Evolutionary conservation across 2,797 vertebrate genomes (phyloP), one percentile per base, ranked within the genome.

Genomic region (Cyprinella venusta): DNA sequence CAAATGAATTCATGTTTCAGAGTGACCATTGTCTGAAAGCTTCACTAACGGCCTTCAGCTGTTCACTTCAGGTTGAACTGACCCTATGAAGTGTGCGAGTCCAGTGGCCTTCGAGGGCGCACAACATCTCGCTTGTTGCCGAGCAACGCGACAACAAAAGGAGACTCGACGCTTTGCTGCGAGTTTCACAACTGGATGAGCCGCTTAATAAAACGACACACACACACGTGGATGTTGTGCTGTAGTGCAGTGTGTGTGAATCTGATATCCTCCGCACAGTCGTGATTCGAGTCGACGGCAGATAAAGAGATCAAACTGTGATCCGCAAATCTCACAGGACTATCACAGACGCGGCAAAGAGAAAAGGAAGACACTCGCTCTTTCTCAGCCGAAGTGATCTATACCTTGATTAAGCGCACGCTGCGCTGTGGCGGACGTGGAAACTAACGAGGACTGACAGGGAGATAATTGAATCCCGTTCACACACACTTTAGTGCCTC

Each of bases 261-360:
- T 64, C 2, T 2, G 45, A 21, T 40, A 10, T 10, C n/a, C 54
- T 59, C 21, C 54, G 24, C 26, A 40, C 64, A 70, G 38, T 30
- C 4, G 19, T 61, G 52, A 70, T 77, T 7, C 13, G 19, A 52
- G 75, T 3, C 2, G 65, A 83, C 67, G 26, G 65, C 26, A 61
- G 65, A 78, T 83, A 78, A 38, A 83, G 67, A 70, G 52, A 68
- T 71, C 45, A 38, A 70, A 52, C 81, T 15, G 64, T 48, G 65
- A 61, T 33, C 54, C n/a, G 15, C 63, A 21, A 61, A 78, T 83
- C 81, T 59, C 38, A 61, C 52, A 77, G 52, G 72, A 83, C 72
- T 59, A 76, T 45, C 40, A 65, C 56, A 61, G 30, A 18, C 71
- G 70, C 33, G 12, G 48, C 16, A 75, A 13, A n/a, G 12, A 21